These are phyloP conservation scores for Campoplex nolae DNA, from an alignment of 2,888 invertebrate genomes.

Conservation along the genomic window DNA sequence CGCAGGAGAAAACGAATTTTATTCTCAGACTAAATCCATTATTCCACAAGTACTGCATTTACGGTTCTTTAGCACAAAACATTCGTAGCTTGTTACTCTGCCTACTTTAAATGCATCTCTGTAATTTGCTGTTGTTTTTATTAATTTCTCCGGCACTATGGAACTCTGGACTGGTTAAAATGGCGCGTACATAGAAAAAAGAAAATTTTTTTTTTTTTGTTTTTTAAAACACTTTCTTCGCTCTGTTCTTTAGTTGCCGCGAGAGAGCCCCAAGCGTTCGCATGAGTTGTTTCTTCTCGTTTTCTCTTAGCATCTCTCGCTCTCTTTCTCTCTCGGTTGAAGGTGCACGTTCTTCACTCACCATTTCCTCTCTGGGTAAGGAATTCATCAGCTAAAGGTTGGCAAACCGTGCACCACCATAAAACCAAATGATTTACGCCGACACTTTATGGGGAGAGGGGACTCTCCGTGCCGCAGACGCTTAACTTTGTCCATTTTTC, in stretches of 20 bases:
- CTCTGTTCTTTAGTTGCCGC: constrained; percentile 47
- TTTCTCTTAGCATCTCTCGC: background rate
- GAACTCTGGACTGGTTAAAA: constrained; percentile 41
- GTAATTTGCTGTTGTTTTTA: constrained; percentile 44
- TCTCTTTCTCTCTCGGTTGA: constrained; percentile 32
- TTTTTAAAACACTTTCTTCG: constrained; percentile 37
- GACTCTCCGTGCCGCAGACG: constrained; percentile 76
- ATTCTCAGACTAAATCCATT: constrained; percentile 1
- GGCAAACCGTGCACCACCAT: constrained; percentile 84
- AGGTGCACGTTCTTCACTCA: constrained; percentile 67
- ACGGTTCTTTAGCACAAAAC: constrained; percentile 18
- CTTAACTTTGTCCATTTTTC: constrained; percentile 83
- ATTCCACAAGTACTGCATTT: constrained; percentile 20
- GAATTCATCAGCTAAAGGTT: constrained; percentile 84
- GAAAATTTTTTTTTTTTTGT: too few relatives aligned
- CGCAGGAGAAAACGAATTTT: background rate
- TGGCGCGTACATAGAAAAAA: constrained; percentile 41
- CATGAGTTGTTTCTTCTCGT: background rate
- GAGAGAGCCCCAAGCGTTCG: constrained; percentile 55
- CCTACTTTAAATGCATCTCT: constrained; percentile 43
- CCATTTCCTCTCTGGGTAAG: constrained; percentile 77
- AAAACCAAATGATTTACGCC: constrained; percentile 84
- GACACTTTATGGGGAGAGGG: constrained; percentile 82
- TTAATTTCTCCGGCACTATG: constrained; percentile 44
- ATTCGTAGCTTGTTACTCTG: constrained; percentile 32